Evolutionary conservation across 64 coral and sea anemone species (phyloP).

Genomic region (Dendronephthya gigantea): DNA sequence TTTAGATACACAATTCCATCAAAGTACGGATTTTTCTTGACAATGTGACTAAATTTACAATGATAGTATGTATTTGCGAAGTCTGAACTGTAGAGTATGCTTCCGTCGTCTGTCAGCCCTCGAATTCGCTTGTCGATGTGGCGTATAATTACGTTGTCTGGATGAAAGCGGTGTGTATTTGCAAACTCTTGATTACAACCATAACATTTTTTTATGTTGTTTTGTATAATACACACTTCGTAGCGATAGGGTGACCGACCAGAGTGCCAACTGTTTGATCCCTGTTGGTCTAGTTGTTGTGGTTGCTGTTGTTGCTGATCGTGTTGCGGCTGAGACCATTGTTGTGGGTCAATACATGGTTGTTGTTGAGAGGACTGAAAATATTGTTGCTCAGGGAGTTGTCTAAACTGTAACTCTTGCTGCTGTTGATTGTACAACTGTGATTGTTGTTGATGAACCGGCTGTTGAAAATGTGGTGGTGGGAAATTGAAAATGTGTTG

Average conservation of each 20-base stretch:
- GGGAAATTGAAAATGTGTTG: neutral
- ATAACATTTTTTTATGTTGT: neutral
- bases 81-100: conserved; percentile 21
- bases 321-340: neutral
- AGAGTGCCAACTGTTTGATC: neutral
- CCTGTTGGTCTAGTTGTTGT: neutral
- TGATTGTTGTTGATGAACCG: neutral
- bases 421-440: neutral
- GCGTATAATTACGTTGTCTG: conserved; percentile 22
- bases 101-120: neutral
- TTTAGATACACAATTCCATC: too few species aligned
- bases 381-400: neutral
- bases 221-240: neutral
- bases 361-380: neutral
- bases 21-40: conserved; percentile 18
- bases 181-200: conserved; percentile 14
- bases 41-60: conserved; percentile 11
- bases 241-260: neutral
- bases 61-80: conserved; percentile 30
- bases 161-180: neutral
- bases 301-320: neutral
- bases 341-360: neutral
- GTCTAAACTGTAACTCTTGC: neutral
- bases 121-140: conserved; percentile 26
- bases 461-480: neutral